Conservation (phyloP, 2,113 vertebrate species). For the Phrynosoma platyrhinos region DNA sequence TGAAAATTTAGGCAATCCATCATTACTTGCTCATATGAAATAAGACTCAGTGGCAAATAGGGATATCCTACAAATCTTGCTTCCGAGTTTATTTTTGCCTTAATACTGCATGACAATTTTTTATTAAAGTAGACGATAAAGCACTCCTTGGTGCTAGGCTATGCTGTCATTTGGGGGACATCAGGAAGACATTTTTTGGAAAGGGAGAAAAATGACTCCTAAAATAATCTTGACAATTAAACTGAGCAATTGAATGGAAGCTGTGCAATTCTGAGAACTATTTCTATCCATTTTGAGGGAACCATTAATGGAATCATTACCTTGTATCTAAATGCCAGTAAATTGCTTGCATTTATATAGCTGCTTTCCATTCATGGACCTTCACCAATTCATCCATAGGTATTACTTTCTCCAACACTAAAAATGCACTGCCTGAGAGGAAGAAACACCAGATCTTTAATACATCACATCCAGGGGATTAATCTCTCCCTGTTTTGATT, state of each 20-base stretch:
- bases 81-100: background rate
- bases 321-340: constrained; percentile 50
- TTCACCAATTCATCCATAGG: constrained; percentile 48
- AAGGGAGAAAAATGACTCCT: background rate
- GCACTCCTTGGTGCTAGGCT: background rate
- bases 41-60: background rate
- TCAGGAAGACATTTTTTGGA: background rate
- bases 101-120: accelerated
- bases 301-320: constrained; percentile 31
- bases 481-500: background rate
- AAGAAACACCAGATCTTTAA: constrained; percentile 34
- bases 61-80: background rate
- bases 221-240: constrained; percentile 47
- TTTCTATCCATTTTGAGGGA: background rate
- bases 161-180: constrained; percentile 10
- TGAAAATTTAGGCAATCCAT: background rate
- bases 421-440: constrained; percentile 44
- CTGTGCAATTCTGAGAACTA: constrained; percentile 39
- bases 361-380: constrained; percentile 50
- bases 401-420: constrained; percentile 60
- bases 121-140: background rate
- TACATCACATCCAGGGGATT: background rate
- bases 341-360: constrained; percentile 41
- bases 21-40: background rate
- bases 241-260: constrained; percentile 12